Conservation (phyloP, 1,140 invertebrate genomes). For the Cecropterus lyciades region DNA sequence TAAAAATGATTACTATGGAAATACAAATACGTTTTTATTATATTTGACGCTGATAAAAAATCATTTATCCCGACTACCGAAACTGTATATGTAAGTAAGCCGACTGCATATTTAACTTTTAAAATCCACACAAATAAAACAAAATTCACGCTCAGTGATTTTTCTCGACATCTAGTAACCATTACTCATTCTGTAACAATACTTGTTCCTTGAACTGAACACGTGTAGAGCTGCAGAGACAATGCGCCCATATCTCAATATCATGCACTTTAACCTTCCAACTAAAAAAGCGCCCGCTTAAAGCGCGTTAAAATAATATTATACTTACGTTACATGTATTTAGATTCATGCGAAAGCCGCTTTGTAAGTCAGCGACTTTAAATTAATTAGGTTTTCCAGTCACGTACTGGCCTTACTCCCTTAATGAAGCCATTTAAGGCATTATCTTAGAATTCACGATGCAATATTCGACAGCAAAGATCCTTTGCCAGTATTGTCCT, state of each 20-base stretch:
- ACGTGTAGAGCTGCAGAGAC: constrained; percentile 45
- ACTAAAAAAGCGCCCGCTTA: constrained; percentile 27
- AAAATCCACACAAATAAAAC: too few relatives aligned
- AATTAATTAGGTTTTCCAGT: constrained; percentile 57
- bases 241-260: constrained; percentile 20
- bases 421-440: constrained; percentile 70
- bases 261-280: constrained; percentile 51
- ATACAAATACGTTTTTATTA: too few relatives aligned
- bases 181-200: background rate
- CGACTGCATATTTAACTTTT: too few relatives aligned
- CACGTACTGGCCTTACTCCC: constrained; percentile 55
- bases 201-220: constrained; percentile 25
- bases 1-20: too few relatives aligned
- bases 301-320: constrained; percentile 36
- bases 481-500: constrained; percentile 10
- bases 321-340: constrained; percentile 40
- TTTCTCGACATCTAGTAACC: background rate
- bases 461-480: constrained; percentile 22
- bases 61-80: too few relatives aligned
- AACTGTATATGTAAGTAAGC: too few relatives aligned
- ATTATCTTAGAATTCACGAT: constrained; percentile 45
- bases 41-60: too few relatives aligned
- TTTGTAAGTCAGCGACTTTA: constrained; percentile 37
- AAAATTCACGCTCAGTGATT: background rate
- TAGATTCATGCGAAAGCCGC: constrained; percentile 36